phyloP scores from a whole-genome alignment of 2,888 invertebrate species.

The Sipha maydis region DNA sequence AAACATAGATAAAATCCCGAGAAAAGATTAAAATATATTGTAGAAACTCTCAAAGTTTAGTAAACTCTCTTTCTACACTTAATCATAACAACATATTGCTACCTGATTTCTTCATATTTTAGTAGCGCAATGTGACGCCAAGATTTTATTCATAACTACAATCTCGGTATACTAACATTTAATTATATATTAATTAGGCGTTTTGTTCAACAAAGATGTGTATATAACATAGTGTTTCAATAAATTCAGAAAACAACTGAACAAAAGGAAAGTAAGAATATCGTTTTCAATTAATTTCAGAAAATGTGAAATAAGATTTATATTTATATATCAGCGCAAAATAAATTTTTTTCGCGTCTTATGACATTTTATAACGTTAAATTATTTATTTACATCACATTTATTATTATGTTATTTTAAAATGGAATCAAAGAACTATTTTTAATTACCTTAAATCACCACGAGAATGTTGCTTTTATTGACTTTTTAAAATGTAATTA shows the following conservation, averaged over 20 bases:
- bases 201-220: not conserved
- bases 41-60: constrained; percentile 5
- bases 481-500: no score
- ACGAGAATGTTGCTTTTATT: no score
- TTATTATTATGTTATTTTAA: no score
- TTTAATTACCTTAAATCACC: no score
- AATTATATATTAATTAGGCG: not conserved
- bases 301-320: no score
- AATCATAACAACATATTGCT: not conserved
- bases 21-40: constrained; percentile 21
- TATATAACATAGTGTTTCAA: not conserved
- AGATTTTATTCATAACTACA: not conserved
- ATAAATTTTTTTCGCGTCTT: no score
- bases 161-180: not conserved
- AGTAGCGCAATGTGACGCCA: not conserved
- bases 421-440: no score
- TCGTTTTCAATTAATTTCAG: not conserved
- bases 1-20: not conserved
- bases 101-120: constrained; percentile 15
- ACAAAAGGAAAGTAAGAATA: not conserved
- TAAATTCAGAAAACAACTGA: not conserved
- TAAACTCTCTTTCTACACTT: not conserved
- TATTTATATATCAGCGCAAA: no score
- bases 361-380: no score
- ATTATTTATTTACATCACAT: no score